These are phyloP conservation scores for Epinephelus cyanopodus DNA, from an alignment of 2,113 vertebrate species.

Conservation along the genomic window DNA sequence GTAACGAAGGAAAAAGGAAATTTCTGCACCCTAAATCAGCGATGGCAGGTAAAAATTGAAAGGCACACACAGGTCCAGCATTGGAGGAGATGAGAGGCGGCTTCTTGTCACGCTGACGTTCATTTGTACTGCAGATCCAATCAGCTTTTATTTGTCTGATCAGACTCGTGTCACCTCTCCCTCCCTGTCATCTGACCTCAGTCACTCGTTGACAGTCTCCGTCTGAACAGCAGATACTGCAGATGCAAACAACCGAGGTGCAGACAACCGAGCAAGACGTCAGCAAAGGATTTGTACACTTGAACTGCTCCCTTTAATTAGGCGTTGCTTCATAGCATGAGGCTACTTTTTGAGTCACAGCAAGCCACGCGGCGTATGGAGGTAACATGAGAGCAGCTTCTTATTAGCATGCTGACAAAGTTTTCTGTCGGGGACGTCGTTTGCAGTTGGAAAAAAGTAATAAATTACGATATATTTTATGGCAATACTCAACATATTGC, in stretches of 20 bases:
- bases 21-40: background rate
- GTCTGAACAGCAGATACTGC: background rate
- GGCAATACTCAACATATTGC: no score
- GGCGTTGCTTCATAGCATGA: background rate
- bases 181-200: constrained; percentile 10
- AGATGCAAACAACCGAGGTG: constrained; percentile 1
- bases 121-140: constrained; percentile 43
- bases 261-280: background rate
- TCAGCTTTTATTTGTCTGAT: constrained; percentile 50
- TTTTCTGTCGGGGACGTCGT: background rate
- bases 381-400: background rate
- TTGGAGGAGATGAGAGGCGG: background rate
- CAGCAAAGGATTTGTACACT: background rate
- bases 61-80: background rate
- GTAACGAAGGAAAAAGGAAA: background rate
- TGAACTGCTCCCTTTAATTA: background rate
- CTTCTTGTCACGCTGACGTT: background rate
- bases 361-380: background rate
- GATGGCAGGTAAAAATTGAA: background rate
- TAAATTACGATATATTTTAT: no score
- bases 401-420: background rate
- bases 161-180: constrained; percentile 29
- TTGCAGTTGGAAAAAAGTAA: no score
- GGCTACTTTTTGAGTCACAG: background rate
- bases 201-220: background rate